Base-by-base conservation (phyloP, 2,888 invertebrate species). In the Drosophila borborema region DNA sequence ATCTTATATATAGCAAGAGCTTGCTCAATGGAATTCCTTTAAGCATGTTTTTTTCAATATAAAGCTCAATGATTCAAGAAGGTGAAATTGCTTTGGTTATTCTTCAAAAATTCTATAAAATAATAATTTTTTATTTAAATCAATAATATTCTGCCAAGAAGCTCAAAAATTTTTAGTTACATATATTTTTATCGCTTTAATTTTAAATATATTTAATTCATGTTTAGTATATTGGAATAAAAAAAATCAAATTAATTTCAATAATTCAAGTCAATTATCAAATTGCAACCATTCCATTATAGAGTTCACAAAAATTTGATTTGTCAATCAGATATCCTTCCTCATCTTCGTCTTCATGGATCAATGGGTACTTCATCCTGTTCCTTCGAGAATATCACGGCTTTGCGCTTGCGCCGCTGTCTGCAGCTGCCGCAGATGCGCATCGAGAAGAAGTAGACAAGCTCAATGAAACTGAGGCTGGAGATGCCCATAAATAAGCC, bases 371-470 rank as follows among this genome's bases (percentile, higher is more conserved):
- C 61, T 18, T 61, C 38, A 28, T 80, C 81, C 41, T 54, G 60
- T n/a, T 77, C 72, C 49, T 62, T 23, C 9, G 77, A 16, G 20
- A 48, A 63, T 43, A 67, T 41, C 28, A 48, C 51, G 2, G 56
- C 67, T 49, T 91, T 92, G 28, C 76, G 84, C 60, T 82, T 81
- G 10, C 84, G 89, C 2, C 91, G 79, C 54, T 83, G 86, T 5
- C 88, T 74, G 38, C 92, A 83, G 41, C 89, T 92, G 45, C 85
- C 84, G 41, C 82, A 88, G 56, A 92, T 81, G 20, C 92, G 92
- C 65, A 95, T 91, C 8, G 94, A 94, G 61, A 94, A 90, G 90
- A 94, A 95, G 81, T 95, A 95, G 38, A 94, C 77, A 6, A 94
- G 90, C 86, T 95, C 95, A 49, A 94, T 93, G 7, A 94, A 77